Conservation (phyloP, 2,888 invertebrate species). For the Tiphia femorata region DNA sequence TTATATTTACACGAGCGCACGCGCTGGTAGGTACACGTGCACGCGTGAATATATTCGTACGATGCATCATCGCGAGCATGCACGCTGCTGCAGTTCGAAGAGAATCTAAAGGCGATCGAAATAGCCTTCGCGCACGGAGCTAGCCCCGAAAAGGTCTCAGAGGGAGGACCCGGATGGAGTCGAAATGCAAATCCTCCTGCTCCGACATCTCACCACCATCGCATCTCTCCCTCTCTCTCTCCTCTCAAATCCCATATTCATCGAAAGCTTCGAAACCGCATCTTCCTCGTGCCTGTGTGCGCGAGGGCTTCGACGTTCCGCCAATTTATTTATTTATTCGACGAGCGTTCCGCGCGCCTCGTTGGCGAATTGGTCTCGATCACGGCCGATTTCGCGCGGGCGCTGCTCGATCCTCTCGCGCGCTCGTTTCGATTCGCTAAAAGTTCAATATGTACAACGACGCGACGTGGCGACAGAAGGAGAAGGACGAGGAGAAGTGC, state of each 20-base stretch:
- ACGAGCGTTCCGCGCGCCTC: conserved; percentile 45
- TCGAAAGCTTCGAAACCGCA: too few species aligned
- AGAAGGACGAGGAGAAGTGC: not conserved
- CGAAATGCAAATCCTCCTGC: too few species aligned
- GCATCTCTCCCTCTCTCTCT: not conserved
- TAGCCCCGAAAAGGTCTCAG: not conserved
- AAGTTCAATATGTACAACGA: conserved; percentile 20
- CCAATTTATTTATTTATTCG: conserved; percentile 55
- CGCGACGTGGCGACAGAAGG: not conserved
- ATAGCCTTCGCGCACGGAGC: not conserved
- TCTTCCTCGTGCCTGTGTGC: too few species aligned
- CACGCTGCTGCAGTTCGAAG: conserved; percentile 1
- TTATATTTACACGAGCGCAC: not conserved
- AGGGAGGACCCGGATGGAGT: too few species aligned
- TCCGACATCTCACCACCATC: too few species aligned
- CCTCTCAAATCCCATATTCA: too few species aligned
- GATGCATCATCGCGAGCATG: not conserved
- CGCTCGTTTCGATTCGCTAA: conserved; percentile 35
- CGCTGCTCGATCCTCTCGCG: conserved; percentile 20
- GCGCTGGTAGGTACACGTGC: not conserved
- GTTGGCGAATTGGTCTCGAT: conserved; percentile 44
- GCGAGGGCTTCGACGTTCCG: too few species aligned
- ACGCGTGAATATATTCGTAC: not conserved
- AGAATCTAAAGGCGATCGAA: not conserved
- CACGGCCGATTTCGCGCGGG: conserved; percentile 9